These are phyloP conservation scores for Melipona quadrifasciata DNA, from an alignment of 1,140 invertebrate species.

Conservation along the genomic window DNA sequence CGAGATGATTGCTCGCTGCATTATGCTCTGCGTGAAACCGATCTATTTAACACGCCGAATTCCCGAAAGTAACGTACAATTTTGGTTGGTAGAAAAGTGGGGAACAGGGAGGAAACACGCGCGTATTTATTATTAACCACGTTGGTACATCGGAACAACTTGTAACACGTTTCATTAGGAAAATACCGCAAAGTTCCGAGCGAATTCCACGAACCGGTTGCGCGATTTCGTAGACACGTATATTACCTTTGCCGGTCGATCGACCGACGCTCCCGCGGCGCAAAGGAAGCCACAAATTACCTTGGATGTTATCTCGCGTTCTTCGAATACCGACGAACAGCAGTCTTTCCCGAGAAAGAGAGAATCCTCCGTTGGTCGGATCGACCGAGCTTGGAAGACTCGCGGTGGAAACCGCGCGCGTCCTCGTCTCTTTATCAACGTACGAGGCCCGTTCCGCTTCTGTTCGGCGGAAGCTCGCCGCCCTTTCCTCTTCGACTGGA, in stretches of 20 bases:
- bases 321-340: constrained; percentile 4
- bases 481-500: no score
- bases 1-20: no score
- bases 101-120: no score
- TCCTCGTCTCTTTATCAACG: neutral
- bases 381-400: neutral
- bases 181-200: neutral
- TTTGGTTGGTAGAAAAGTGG: no score
- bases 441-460: no score
- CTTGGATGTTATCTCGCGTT: constrained; percentile 11
- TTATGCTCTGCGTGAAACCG: no score
- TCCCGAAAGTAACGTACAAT: no score
- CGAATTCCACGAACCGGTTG: neutral
- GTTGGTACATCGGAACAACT: no score
- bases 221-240: neutral
- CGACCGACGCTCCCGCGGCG: neutral
- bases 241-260: neutral
- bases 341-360: neutral
- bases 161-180: neutral
- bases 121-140: no score
- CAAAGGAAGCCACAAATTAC: constrained; percentile 3
- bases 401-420: neutral
- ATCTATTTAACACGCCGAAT: no score
- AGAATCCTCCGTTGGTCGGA: neutral
- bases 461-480: no score